Evolutionary conservation across 1,140 invertebrate species (phyloP).

Genomic region (Berghia stephanieae): DNA sequence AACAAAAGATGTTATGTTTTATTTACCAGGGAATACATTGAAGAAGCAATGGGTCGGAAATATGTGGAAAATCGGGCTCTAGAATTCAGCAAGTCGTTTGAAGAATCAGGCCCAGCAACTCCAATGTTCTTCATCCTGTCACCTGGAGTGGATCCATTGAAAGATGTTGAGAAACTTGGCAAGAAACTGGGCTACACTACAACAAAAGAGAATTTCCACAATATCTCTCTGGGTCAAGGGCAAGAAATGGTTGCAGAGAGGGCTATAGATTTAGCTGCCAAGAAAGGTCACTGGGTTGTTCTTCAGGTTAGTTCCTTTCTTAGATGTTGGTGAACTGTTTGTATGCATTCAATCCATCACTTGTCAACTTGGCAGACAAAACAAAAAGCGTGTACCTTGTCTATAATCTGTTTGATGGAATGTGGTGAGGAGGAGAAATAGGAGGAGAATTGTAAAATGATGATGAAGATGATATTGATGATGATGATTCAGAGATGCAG

Average conservation of each 20-base stretch:
- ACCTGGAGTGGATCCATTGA: conserved; percentile 93
- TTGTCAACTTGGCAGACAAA: too few species aligned
- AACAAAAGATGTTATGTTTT: neutral
- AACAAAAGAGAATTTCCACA: conserved; percentile 89
- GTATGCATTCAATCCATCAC: too few species aligned
- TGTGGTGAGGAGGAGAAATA: too few species aligned
- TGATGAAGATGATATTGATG: too few species aligned
- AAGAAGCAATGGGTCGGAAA: conserved; percentile 90
- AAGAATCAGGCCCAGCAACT: conserved; percentile 90
- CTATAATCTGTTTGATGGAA: too few species aligned
- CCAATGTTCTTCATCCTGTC: conserved; percentile 97
- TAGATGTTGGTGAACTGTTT: too few species aligned
- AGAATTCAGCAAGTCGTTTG: conserved; percentile 91
- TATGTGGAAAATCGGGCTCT: conserved; percentile 88
- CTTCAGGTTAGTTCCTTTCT: conserved; percentile 73
- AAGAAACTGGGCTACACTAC: conserved; percentile 83
- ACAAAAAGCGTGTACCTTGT: too few species aligned
- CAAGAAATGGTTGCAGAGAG: conserved; percentile 93
- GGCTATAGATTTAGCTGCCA: conserved; percentile 86
- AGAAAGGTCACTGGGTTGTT: conserved; percentile 93
- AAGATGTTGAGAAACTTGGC: conserved; percentile 92
- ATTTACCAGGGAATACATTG: conserved; percentile 82
- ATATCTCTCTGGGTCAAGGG: conserved; percentile 95
- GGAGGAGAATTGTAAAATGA: too few species aligned
- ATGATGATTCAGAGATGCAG: too few species aligned